Conservation (phyloP, 1,140 invertebrate species). For the Caenorhabditis brenneri region DNA sequence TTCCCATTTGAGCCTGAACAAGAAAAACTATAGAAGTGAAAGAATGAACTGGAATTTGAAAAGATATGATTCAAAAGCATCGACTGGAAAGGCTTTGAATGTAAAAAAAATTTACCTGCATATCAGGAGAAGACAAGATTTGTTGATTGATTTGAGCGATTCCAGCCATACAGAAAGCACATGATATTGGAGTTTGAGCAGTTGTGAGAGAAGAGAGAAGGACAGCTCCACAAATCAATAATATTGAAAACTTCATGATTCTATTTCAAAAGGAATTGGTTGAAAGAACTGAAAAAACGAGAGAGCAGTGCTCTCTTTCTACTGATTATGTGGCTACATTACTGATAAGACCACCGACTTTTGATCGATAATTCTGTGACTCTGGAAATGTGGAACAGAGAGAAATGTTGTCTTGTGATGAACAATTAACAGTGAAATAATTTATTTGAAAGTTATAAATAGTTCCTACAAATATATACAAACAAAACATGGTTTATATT, state of each 20-base stretch:
- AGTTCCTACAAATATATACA: not conserved
- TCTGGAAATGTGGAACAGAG: too few species aligned
- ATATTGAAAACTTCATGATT: not conserved
- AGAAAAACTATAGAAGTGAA: not conserved
- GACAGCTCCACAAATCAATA: not conserved
- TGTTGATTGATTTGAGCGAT: not conserved
- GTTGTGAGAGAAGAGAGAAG: not conserved
- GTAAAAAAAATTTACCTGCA: too few species aligned
- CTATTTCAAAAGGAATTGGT: not conserved
- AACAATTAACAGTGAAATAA: not conserved
- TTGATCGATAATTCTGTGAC: not conserved
- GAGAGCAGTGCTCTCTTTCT: not conserved
- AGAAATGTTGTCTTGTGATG: too few species aligned
- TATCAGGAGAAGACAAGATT: not conserved
- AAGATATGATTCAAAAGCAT: too few species aligned
- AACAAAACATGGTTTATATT: not conserved
- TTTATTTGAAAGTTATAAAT: not conserved
- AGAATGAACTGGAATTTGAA: too few species aligned
- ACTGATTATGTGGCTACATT: not conserved
- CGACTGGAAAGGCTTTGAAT: too few species aligned
- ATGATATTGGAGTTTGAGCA: constrained; percentile 13
- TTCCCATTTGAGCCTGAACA: constrained; percentile 1
- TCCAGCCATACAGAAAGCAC: not conserved
- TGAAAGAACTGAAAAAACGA: not conserved
- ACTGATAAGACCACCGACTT: too few species aligned